Evolutionary conservation across 2,113 vertebrate genomes (phyloP), one percentile per base, ranked within the genome.

Genomic region (Tetraodon nigroviridis): DNA sequence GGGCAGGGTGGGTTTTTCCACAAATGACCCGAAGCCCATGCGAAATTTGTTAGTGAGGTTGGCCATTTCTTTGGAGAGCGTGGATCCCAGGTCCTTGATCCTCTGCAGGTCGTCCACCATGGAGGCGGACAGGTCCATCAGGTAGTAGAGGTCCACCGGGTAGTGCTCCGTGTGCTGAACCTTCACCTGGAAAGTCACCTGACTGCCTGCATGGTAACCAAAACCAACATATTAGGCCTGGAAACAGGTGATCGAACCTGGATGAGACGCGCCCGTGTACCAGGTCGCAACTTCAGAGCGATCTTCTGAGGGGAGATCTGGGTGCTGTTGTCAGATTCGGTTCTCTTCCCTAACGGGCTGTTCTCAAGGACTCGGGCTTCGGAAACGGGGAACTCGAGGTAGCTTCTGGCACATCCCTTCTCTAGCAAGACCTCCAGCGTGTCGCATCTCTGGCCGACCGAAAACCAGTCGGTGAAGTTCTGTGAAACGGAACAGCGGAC

Each of bases 121-220:
- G 64, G 97, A 99, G 22, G 93, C 97, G 0, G 97, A 99, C 79
- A 99, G 90, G 83, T 99, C 97, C 97, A 99, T 99, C 80, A 99
- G 90, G 85, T 98, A 99, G 86, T 99, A 99, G 51, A 98, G 88
- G 68, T 99, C 97, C 55, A 98, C 93, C 0, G 97, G 97, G 73
- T 98, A 95, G 85, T 98, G 94, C 81, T 97, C 94, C 0, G 90
- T 93, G 80, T 94, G 94, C 46, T 93, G 93, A 63, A 99, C 91
- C 61, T 91, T 90, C 24, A 98, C 92, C 84, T 95, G 93, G 73
- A 98, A 92, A 12, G 90, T 95, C 84, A 94, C 79, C 63, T 90
- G 89, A 71, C 87, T 88, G 64, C 94, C 97, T 95, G 37, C 19
- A 42, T 18, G 32, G 64, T 58, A 57, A 54, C 15, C 60, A 17